These are phyloP conservation scores for Siniperca scherzeri DNA, from an alignment of 2,797 vertebrate species.

Conservation along the genomic window DNA sequence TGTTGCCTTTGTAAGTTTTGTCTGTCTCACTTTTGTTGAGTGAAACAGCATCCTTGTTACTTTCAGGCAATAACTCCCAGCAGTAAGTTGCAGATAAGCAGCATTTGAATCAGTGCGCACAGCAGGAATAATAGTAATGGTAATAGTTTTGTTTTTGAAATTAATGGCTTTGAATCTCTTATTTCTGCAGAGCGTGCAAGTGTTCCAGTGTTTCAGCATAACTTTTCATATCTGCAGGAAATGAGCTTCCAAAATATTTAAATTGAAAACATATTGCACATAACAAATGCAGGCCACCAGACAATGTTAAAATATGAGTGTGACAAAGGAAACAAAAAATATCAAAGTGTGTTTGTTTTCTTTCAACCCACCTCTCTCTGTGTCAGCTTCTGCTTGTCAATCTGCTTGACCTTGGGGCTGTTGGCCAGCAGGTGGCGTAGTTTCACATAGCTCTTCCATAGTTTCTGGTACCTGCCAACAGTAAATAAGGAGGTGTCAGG, in stretches of 20 bases:
- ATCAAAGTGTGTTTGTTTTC: conserved; percentile 11
- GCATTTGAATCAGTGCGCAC: conserved; percentile 42
- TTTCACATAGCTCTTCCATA: conserved; percentile 99
- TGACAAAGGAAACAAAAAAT: conserved; percentile 13
- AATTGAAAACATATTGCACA: conserved; percentile 18
- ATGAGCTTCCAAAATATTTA: conserved; percentile 20
- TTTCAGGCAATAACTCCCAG: conserved; percentile 26
- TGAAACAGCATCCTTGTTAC: conserved; percentile 10
- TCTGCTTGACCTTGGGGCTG: conserved; percentile 98
- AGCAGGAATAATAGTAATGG: conserved; percentile 33
- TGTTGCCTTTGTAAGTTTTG: conserved; percentile 4
- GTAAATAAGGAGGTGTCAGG: conserved; percentile 38
- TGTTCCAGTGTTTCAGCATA: neutral
- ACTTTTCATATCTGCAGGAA: conserved; percentile 31
- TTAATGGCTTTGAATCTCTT: conserved; percentile 28
- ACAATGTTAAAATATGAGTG: conserved; percentile 18
- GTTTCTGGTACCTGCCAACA: conserved; percentile 93
- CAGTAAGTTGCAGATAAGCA: conserved; percentile 21
- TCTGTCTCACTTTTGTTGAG: conserved; percentile 23
- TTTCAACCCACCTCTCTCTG: conserved; percentile 92
- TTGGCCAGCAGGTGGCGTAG: conserved; percentile 98
- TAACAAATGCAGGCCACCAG: conserved; percentile 2
- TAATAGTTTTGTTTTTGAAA: conserved; percentile 44
- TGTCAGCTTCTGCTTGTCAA: conserved; percentile 98
- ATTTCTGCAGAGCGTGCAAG: conserved; percentile 26